Base-by-base conservation (phyloP, 2,888 invertebrate species). In the Pocota personata region DNA sequence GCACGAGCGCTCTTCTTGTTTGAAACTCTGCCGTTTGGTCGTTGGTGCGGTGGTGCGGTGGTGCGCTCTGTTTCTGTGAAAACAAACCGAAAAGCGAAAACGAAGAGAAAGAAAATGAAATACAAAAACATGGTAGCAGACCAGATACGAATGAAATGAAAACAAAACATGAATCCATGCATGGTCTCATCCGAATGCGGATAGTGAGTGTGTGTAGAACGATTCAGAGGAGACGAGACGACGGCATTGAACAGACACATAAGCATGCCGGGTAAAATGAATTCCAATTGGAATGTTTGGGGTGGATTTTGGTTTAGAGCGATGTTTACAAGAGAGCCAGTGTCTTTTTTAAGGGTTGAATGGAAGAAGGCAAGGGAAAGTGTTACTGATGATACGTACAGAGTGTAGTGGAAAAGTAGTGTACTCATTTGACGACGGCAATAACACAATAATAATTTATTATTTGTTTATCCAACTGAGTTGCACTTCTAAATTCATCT, bases 151-250 rank as follows among this genome's bases (percentile, higher is more conserved):
- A 67, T 60, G 52, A 58, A 72, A 72, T 72, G 73, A 72, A 80
- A 66, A 80, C 72, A 73, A 66, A 52, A 37, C 50, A 40, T 6
- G 24, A 37, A 35, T 12, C 35, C 48, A 24, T 48, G 40, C 64
- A 57, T 52, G 43, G 40, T 58, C 48, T 46, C 30, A 27, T 21
- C 10, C 12, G 40, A 3, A 57, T 77, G 27, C 52, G 14, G 58
- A 79, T 84, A n/a, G 82, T 83, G 78, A 62, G 87, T 87, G 88
- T 86, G 87, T 84, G 87, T 83, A 84, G 82, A 87, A 83, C 75
- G 71, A 57, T 62, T 37, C 66, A 30, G 69, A 37, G 69, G 73
- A 82, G 87, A 87, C 82, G 82, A 78, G 87, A 87, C 82, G 87
- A 71, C 82, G 87, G 60, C 82, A 82, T 87, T 87, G 82, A 82